These are phyloP conservation scores for Luperina nickerlii DNA, from an alignment of 2,888 invertebrate genomes.

Conservation along the genomic window DNA sequence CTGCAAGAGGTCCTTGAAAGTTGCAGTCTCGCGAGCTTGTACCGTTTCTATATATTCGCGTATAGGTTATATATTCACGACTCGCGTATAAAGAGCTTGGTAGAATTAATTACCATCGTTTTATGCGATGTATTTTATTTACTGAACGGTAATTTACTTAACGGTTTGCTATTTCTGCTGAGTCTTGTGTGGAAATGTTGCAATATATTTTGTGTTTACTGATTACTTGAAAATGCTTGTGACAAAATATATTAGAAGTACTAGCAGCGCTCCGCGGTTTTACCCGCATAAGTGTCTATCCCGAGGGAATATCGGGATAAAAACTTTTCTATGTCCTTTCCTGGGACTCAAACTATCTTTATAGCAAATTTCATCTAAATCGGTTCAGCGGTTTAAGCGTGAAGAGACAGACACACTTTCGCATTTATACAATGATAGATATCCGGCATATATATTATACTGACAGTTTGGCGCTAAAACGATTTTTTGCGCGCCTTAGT, in stretches of 20 bases:
- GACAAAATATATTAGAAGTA: too few relatives aligned
- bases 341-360: too few relatives aligned
- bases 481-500: background rate
- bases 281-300: too few relatives aligned
- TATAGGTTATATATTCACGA: slow-evolving; percentile 35
- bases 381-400: too few relatives aligned
- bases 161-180: background rate
- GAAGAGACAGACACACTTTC: too few relatives aligned
- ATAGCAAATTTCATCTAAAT: too few relatives aligned
- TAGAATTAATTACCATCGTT: slow-evolving; percentile 54
- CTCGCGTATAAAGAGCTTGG: slow-evolving; percentile 16
- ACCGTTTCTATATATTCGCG: slow-evolving; percentile 10
- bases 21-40: slow-evolving; percentile 22
- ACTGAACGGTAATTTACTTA: slow-evolving; percentile 5
- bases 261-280: too few relatives aligned
- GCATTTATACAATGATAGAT: background rate
- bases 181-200: slow-evolving; percentile 13
- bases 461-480: background rate
- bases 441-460: background rate
- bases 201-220: background rate
- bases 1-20: slow-evolving; percentile 28
- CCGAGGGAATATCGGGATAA: too few relatives aligned
- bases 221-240: background rate
- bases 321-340: too few relatives aligned
- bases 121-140: slow-evolving; percentile 32